Evolutionary conservation across 2,888 invertebrate species (phyloP), one percentile per base, ranked within the genome.

Genomic region (Pollenia labialis): DNA sequence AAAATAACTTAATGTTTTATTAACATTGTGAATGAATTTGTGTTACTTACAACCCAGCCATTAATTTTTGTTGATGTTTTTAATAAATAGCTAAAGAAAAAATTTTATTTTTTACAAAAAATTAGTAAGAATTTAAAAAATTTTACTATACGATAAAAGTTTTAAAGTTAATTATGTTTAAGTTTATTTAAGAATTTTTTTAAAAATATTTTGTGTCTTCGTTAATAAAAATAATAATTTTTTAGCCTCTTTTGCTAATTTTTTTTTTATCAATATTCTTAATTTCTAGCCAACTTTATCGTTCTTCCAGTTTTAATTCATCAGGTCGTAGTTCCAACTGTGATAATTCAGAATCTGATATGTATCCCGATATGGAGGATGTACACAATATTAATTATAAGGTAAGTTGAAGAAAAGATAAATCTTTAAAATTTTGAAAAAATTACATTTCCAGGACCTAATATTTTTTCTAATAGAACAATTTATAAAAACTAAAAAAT

Each of bases 271-370:
- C 79, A 58, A 74, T 93, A 12, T 64, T 14, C 60, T 79, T 32
- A 32, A 32, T 85, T 94, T 96, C 88, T 94, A 97, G 97, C 94
- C 97, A 97, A 94, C 95, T 98, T 91, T 97, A 97, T 94, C 96
- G 98, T 93, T 97, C 97, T 93, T 97, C 97, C 92, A 97, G 97
- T 94, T 98, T 98, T 94, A 97, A 97, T 94, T 97, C 97, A 90
- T 97, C 97, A 85, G 97, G 98, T 89, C 96, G 97, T 93, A 97
- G 97, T 92, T 98, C 98, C 90, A 97, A 96, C 92, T 97, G 97
- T 94, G 97, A 98, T 94, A 97, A 97, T 91, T 97, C 97, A 81
- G 98, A 98, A 95, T 98, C 98, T 94, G 97, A 98, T 96, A 98
- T 97, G 95, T 98, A 98, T 94, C 97, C 97, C 81, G 97, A 97